Evolutionary conservation across 1,140 invertebrate genomes (phyloP), one percentile per base, ranked within the genome.

Genomic region (Vollenhovia emeryi): DNA sequence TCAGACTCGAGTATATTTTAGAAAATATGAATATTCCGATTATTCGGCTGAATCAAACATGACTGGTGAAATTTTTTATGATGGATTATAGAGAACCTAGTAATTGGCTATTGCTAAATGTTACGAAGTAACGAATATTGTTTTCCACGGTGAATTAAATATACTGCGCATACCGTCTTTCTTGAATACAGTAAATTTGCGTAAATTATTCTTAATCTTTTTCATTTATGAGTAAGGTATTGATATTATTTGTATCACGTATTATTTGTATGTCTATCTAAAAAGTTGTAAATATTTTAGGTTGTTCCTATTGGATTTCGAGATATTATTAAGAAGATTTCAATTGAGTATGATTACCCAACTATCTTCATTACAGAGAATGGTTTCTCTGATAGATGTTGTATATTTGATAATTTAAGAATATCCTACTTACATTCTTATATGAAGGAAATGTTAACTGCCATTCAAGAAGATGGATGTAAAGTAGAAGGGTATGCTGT

Each of bases 401-500:
- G 84, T 0, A 71, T 9, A 73, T 11, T 0, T 33, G 78, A 82
- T 82, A 1, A 21, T 43, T 43, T 2, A 43, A 91, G 93, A 62
- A 89, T 94, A 13, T 50, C 90, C 7, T 97, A 96, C 86, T 95
- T 95, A 8, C 92, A 96, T 91, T 91, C 94, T 11, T 97, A 98
- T 91, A 94, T 98, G 21, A 95, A 96, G 75, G 95, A 96, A 15
- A 93, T 97, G 82, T 93, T 97, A 27, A 95, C 96, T 87, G 97
- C 97, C 1, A 96, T 98, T 5, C 88, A 96, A 50, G 94, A 96
- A 18, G 96, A 97, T 87, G 95, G 95, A 0, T 96, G 96, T 43
- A 96, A 97, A 52, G 95, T 98, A 0, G 92, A 94, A 18, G 96
- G 95, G 0, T 98, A 98, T 89, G 96, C 96, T 0, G 94, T 96